Evolutionary conservation across 2,797 vertebrate genomes (phyloP).

Genomic region (Sebastes kiyomatsui): DNA sequence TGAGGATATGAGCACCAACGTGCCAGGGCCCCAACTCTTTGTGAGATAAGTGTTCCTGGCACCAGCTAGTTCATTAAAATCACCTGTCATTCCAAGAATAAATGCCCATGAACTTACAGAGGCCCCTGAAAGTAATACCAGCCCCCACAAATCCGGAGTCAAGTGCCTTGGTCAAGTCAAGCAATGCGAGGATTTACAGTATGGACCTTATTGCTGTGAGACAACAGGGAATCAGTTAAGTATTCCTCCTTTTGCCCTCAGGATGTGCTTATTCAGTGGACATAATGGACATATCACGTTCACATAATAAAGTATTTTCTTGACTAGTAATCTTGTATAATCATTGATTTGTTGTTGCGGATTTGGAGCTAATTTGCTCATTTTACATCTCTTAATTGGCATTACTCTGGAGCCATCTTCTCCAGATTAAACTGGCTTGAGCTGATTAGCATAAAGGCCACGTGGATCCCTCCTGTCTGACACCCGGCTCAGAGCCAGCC

Average conservation of each 20-base stretch:
- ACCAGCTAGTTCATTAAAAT: background rate
- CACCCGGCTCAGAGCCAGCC: constrained; percentile 10
- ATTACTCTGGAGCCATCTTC: background rate
- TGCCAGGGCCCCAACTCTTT: background rate
- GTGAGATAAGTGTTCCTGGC: background rate
- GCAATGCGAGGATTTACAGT: background rate
- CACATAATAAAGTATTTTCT: constrained; percentile 7
- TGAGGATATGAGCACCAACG: background rate
- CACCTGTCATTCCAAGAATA: background rate
- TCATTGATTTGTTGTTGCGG: background rate
- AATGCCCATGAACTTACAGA: background rate
- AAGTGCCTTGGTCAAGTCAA: background rate
- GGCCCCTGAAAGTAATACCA: background rate
- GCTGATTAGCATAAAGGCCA: constrained; percentile 3
- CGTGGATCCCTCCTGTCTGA: constrained; percentile 44
- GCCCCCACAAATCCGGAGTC: background rate
- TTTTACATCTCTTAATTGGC: background rate
- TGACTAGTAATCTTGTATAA: background rate
- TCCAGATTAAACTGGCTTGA: constrained; percentile 24
- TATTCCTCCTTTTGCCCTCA: background rate
- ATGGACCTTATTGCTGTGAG: background rate
- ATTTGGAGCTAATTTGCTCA: background rate
- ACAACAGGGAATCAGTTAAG: background rate
- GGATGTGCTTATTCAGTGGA: background rate
- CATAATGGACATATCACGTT: background rate